Evolutionary conservation across 2,797 vertebrate species (phyloP).

Genomic region (Cynodonichthys magdalenae): DNA sequence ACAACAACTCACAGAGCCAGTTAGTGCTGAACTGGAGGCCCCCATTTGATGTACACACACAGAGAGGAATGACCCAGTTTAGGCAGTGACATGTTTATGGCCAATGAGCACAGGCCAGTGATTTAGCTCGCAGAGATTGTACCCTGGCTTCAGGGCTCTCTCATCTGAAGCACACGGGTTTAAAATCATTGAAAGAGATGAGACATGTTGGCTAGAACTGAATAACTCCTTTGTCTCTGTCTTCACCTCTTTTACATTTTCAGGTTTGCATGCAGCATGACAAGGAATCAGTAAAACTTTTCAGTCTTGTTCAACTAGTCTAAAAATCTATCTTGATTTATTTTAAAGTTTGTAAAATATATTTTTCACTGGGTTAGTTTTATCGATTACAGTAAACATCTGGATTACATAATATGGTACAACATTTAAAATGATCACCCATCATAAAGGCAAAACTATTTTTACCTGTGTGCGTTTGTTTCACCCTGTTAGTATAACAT

Average conservation of each 20-base stretch:
- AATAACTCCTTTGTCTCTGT: conserved; percentile 27
- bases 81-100: conserved; percentile 74
- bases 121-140: conserved; percentile 74
- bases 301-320: not conserved
- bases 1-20: conserved; percentile 33
- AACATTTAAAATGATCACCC: not conserved
- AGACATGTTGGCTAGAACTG: conserved; percentile 56
- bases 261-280: conserved; percentile 2
- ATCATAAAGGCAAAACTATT: no score
- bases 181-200: conserved; percentile 55
- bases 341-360: not conserved
- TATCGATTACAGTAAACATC: not conserved
- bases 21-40: conserved; percentile 36
- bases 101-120: conserved; percentile 76
- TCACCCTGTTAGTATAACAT: no score
- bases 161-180: conserved; percentile 69
- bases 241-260: conserved; percentile 12
- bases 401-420: not conserved
- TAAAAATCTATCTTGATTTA: not conserved
- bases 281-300: not conserved
- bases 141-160: conserved; percentile 71
- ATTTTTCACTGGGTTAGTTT: no score
- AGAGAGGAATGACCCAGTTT: conserved; percentile 77
- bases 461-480: no score
- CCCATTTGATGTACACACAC: conserved; percentile 59